phyloP scores from a whole-genome alignment of 2,113 vertebrate species.

The Cheilinus undulatus region DNA sequence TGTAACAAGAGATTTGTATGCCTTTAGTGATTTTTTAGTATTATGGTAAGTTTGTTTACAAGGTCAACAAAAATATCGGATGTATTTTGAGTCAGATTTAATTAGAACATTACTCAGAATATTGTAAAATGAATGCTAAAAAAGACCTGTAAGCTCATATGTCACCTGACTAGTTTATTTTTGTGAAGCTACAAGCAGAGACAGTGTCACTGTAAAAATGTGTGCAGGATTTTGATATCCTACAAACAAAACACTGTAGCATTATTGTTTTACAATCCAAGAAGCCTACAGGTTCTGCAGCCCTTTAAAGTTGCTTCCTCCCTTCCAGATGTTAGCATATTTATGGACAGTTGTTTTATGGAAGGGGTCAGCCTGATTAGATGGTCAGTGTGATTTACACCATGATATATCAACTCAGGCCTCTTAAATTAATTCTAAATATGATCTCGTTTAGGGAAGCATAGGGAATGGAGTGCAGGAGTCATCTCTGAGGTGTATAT shows the following conservation, averaged over 20 bases:
- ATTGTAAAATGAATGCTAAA: too few species aligned
- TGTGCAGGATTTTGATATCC: constrained; percentile 1
- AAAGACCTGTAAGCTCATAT: too few species aligned
- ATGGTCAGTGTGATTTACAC: constrained; percentile 47
- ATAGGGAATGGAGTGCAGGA: constrained; percentile 6
- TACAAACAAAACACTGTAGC: neutral
- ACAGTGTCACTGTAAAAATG: too few species aligned
- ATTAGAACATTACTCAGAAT: too few species aligned
- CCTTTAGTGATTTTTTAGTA: too few species aligned
- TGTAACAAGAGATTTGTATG: too few species aligned
- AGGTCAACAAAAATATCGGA: too few species aligned
- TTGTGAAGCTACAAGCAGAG: too few species aligned
- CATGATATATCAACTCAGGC: constrained; percentile 41
- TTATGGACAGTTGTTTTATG: constrained; percentile 61
- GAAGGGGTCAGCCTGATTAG: constrained; percentile 47
- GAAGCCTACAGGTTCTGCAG: constrained; percentile 1
- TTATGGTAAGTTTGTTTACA: too few species aligned
- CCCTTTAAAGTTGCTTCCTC: neutral
- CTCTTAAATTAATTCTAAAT: constrained; percentile 45
- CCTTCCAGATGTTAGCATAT: constrained; percentile 16
- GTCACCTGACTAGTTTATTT: too few species aligned
- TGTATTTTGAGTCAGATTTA: too few species aligned
- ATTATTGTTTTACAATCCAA: neutral
- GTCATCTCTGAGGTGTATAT: constrained; percentile 8
- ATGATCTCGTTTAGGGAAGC: constrained; percentile 12